These are phyloP conservation scores for Poecile atricapillus DNA, from an alignment of 2,113 vertebrate species.

Conservation along the genomic window DNA sequence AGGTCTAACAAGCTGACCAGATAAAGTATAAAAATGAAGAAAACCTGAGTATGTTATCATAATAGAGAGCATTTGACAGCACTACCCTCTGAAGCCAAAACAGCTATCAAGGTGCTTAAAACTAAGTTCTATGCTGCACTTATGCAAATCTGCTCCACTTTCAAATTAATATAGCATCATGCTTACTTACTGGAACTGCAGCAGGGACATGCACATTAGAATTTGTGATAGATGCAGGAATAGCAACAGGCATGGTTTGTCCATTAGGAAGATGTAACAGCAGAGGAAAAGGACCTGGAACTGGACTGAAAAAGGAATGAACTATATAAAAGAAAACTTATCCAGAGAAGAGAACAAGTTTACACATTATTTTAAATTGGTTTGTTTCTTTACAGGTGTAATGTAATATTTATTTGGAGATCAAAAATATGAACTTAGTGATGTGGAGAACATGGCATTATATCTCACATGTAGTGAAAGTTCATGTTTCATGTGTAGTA, in stretches of 20 bases:
- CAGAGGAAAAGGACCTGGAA: constrained; percentile 95
- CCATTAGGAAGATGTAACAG: constrained; percentile 98
- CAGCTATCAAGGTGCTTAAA: constrained; percentile 51
- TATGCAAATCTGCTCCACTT: constrained; percentile 55
- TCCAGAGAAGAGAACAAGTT: constrained; percentile 44
- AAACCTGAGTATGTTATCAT: constrained; percentile 44
- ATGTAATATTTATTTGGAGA: neutral
- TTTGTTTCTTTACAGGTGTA: neutral
- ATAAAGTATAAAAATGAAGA: constrained; percentile 66
- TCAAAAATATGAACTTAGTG: constrained; percentile 40
- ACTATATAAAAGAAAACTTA: constrained; percentile 59
- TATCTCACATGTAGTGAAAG: constrained; percentile 32
- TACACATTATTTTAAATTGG: constrained; percentile 1
- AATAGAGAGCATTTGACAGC: constrained; percentile 48
- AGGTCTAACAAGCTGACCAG: constrained; percentile 93
- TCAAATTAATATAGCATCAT: constrained; percentile 65
- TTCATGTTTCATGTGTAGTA: constrained; percentile 11
- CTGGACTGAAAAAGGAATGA: constrained; percentile 85
- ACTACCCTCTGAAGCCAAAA: constrained; percentile 54
- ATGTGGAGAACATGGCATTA: constrained; percentile 25
- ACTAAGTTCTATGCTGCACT: constrained; percentile 46
- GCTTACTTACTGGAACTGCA: constrained; percentile 91
- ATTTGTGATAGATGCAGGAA: constrained; percentile 96
- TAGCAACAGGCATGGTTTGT: constrained; percentile 97
- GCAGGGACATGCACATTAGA: constrained; percentile 96